phyloP scores from a whole-genome alignment of 1,140 invertebrate species.

The Stegodyphus mimosarum region DNA sequence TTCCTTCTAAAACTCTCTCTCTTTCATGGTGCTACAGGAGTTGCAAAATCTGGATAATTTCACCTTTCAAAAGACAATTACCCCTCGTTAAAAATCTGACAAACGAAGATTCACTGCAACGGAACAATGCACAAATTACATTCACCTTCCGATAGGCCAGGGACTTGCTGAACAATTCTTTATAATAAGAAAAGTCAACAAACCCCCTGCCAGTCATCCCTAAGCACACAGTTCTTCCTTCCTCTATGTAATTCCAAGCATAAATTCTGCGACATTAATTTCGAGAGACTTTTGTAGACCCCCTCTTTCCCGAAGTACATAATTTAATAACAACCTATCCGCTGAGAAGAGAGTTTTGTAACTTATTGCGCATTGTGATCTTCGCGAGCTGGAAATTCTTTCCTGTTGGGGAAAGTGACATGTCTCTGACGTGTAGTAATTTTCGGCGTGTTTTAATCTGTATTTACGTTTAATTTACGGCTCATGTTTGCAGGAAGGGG shows the following conservation, averaged over 20 bases:
- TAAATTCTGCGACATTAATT: not conserved
- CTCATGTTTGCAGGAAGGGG: no score
- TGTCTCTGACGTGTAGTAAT: constrained; percentile 17
- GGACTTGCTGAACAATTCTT: constrained; percentile 5
- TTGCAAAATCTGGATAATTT: constrained; percentile 1
- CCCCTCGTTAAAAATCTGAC: not conserved
- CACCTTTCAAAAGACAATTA: constrained; percentile 25
- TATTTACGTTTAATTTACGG: constrained; percentile 4
- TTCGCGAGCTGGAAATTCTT: constrained; percentile 4
- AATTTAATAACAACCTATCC: constrained; percentile 31
- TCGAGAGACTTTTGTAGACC: not conserved
- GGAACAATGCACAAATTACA: constrained; percentile 12
- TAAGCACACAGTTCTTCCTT: not conserved
- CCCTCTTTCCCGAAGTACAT: not conserved
- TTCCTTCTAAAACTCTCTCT: no score
- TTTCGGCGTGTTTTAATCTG: constrained; percentile 9
- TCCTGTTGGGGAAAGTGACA: constrained; percentile 1
- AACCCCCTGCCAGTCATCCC: not conserved
- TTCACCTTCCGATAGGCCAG: not conserved
- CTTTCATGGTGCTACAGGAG: not conserved
- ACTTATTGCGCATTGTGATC: constrained; percentile 20
- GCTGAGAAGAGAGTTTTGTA: constrained; percentile 12
- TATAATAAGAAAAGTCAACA: constrained; percentile 31
- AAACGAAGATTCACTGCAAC: not conserved
- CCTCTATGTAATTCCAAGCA: no score